Percentiles rank a stretch among this genome's conserved stretches.
These are phyloP conservation scores for Protodeltote pygarga DNA, from an alignment of 2,888 invertebrate species.

Conservation along the genomic window DNA sequence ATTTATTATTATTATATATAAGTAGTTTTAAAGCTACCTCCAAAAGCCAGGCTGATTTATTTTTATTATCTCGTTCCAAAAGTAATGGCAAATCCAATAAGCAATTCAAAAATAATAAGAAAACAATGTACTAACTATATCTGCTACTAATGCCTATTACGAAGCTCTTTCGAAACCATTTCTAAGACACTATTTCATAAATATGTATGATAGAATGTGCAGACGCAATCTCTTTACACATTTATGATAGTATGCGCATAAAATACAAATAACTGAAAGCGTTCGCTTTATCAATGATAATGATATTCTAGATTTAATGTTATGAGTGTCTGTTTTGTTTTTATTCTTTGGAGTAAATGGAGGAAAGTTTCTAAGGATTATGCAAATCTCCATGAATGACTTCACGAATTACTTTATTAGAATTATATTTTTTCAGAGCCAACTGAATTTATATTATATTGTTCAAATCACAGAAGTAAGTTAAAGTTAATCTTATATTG, in stretches of 20 bases:
- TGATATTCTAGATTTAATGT: constrained; percentile 45
- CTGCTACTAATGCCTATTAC: constrained; percentile 17
- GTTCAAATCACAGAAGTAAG: no score
- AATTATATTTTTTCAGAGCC: not conserved
- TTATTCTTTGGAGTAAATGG: constrained; percentile 27
- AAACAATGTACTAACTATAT: not conserved
- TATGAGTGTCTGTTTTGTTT: constrained; percentile 39
- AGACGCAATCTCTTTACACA: constrained; percentile 39
- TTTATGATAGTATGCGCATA: constrained; percentile 46
- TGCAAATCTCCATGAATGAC: constrained; percentile 7
- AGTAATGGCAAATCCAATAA: no score
- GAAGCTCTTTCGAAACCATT: constrained; percentile 22
- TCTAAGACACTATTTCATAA: constrained; percentile 30
- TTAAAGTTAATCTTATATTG: no score
- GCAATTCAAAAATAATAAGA: not conserved
- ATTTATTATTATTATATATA: no score
- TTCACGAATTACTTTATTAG: not conserved
- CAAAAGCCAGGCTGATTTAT: no score
- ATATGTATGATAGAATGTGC: constrained; percentile 26
- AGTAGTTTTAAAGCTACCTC: no score
- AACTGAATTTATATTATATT: not conserved
- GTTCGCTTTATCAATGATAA: constrained; percentile 44
- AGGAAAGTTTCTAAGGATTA: constrained; percentile 22
- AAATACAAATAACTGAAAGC: constrained; percentile 46
- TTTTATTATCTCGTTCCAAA: no score